These are phyloP conservation scores for Momotus momota DNA, from an alignment of 2,797 vertebrate genomes.

Conservation along the genomic window DNA sequence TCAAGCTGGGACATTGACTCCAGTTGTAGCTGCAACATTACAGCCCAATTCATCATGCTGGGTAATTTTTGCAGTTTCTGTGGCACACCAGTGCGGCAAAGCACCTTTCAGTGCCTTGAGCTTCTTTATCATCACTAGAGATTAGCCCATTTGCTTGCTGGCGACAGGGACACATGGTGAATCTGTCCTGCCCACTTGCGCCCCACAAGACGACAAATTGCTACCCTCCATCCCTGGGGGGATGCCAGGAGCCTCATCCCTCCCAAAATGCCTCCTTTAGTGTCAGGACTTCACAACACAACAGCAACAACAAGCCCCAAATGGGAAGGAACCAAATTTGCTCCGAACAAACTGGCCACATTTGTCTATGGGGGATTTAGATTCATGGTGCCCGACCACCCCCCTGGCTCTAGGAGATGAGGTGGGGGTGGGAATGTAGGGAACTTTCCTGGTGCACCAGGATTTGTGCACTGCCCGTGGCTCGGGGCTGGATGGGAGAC, in stretches of 20 bases:
- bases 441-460: not conserved
- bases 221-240: not conserved
- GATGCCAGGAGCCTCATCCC: not conserved
- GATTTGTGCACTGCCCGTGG: not conserved
- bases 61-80: not conserved
- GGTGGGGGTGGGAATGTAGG: fast-evolving
- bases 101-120: not conserved
- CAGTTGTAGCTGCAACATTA: not conserved
- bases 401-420: not conserved
- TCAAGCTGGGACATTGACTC: not conserved
- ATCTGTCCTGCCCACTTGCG: not conserved
- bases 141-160: not conserved
- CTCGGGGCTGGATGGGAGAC: not conserved
- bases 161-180: not conserved
- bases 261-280: not conserved
- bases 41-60: not conserved
- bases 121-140: not conserved
- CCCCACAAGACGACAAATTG: not conserved
- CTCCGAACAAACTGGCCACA: not conserved
- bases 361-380: not conserved
- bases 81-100: not conserved
- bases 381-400: not conserved
- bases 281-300: not conserved
- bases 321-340: not conserved
- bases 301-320: not conserved